Percentiles rank a stretch among this genome's conserved stretches.
Evolutionary conservation across 2,797 vertebrate species (phyloP).

Genomic region (Bovichtus variegatus): DNA sequence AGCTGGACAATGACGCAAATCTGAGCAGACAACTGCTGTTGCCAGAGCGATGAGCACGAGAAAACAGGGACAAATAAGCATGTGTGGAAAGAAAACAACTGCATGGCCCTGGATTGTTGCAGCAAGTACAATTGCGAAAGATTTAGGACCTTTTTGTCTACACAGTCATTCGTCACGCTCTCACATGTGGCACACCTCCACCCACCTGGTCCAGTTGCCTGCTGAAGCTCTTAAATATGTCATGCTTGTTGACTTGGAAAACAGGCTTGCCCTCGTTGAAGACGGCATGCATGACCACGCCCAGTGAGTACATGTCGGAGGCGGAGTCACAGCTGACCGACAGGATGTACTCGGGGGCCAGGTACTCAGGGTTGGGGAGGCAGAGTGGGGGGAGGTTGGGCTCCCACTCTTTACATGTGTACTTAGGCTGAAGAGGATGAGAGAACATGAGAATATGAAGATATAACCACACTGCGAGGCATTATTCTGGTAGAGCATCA

Average conservation of each 20-base stretch:
- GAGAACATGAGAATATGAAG: background rate
- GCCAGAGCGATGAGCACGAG: background rate
- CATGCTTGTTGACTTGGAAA: slow-evolving; percentile 97
- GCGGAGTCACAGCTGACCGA: slow-evolving; percentile 97
- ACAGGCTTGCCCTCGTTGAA: slow-evolving; percentile 98
- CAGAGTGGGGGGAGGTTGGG: slow-evolving; percentile 95
- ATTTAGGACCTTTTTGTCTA: background rate
- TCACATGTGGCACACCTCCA: background rate
- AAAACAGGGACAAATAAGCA: slow-evolving; percentile 4
- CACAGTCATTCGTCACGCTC: background rate
- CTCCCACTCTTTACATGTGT: slow-evolving; percentile 98
- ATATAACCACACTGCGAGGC: background rate
- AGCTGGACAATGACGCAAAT: slow-evolving; percentile 4
- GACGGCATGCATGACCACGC: slow-evolving; percentile 93
- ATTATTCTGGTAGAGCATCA: background rate
- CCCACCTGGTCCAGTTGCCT: slow-evolving; percentile 96
- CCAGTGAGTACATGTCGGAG: slow-evolving; percentile 99
- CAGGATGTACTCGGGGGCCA: slow-evolving; percentile 98
- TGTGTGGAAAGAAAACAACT: background rate
- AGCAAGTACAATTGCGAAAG: background rate
- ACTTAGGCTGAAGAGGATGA: slow-evolving; percentile 87
- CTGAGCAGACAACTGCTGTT: background rate
- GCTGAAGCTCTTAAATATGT: slow-evolving; percentile 99
- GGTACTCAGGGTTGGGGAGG: slow-evolving; percentile 97
- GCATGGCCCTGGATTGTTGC: background rate